phyloP scores from a whole-genome alignment of 1,140 invertebrate genomes.

The Steinernema feltiae region DNA sequence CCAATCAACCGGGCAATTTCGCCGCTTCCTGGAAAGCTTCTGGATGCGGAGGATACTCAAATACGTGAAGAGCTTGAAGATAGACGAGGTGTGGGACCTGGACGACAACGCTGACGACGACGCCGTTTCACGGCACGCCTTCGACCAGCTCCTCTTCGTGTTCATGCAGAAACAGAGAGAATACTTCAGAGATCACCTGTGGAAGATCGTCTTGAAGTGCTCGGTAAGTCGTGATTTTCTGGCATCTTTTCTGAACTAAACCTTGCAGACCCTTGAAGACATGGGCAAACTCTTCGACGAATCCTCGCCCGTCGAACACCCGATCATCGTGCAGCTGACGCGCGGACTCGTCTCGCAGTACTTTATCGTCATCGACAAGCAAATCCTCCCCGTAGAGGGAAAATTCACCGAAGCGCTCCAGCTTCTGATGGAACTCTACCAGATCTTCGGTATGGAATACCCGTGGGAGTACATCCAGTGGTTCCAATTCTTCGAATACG shows the following conservation, averaged over 20 bases:
- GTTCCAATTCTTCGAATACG: slow-evolving; percentile 7
- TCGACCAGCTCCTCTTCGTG: slow-evolving; percentile 8
- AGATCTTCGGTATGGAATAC: slow-evolving; percentile 1
- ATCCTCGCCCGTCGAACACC: neutral
- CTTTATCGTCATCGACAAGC: neutral
- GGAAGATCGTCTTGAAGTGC: neutral
- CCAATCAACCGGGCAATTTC: neutral
- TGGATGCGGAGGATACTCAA: neutral
- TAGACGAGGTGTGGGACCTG: neutral
- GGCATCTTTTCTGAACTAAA: neutral
- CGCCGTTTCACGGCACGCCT: neutral
- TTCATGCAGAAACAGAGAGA: neutral
- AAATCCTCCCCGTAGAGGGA: neutral
- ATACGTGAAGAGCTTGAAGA: neutral
- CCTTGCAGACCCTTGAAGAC: neutral
- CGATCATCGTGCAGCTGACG: neutral
- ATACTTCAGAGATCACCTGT: neutral
- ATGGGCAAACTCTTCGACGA: neutral
- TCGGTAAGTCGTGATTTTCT: neutral
- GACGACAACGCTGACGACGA: neutral
- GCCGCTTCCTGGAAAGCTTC: neutral
- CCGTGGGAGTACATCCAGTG: neutral
- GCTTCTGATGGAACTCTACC: neutral
- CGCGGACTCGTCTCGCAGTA: neutral
- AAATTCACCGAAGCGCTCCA: slow-evolving; percentile 4